These are phyloP conservation scores for Strix uralensis DNA, from an alignment of 2,113 vertebrate genomes.

Conservation along the genomic window DNA sequence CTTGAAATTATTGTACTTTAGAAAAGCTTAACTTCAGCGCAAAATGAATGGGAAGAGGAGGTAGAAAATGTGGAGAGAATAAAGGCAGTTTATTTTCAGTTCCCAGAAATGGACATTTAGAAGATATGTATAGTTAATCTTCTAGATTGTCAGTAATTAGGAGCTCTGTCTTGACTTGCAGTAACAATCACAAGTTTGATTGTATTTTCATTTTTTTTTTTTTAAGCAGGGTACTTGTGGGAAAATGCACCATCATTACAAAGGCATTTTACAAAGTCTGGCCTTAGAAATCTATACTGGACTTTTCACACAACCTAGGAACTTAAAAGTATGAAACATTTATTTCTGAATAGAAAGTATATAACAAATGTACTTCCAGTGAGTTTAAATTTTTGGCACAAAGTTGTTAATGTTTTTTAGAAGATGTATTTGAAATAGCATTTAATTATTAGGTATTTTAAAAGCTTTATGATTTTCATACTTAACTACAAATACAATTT, in stretches of 20 bases:
- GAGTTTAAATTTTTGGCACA: not conserved
- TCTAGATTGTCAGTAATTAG: not conserved
- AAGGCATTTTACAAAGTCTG: not conserved
- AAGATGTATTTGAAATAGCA: not conserved
- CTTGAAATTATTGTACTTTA: not conserved
- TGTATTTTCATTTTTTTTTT: not conserved
- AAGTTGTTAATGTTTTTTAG: not conserved
- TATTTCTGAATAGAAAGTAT: not conserved
- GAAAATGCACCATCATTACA: not conserved
- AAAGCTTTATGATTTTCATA: not conserved
- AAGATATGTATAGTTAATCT: not conserved
- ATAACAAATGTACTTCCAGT: not conserved
- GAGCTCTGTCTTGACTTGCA: conserved; percentile 4
- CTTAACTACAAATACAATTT: not conserved
- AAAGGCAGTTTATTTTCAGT: not conserved
- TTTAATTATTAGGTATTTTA: not conserved
- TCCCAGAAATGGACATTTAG: not conserved
- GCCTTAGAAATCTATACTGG: not conserved
- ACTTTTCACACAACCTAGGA: not conserved
- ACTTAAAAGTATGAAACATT: not conserved
- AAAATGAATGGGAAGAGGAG: not conserved
- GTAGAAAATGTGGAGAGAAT: not conserved
- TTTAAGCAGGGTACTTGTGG: not conserved
- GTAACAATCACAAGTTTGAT: not conserved
- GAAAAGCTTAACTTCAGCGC: not conserved